Conservation (phyloP, 2,888 invertebrate species). For the Mesochorus sp. region DNA sequence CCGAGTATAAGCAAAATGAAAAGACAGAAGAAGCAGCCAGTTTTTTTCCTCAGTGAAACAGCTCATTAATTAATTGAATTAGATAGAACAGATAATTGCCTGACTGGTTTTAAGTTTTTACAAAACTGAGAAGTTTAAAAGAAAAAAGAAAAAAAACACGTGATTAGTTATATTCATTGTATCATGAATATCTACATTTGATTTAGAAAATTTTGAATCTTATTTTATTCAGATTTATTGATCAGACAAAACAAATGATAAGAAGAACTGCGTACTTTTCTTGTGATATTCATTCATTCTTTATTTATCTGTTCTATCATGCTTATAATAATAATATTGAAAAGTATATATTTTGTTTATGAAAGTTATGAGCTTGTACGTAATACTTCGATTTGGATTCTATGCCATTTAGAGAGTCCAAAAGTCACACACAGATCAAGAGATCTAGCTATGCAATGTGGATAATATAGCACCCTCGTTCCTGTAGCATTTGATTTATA, state of each 20-base stretch:
- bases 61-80: constrained; percentile 74
- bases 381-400: background rate
- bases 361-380: too few species aligned
- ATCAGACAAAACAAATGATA: background rate
- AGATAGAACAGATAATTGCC: constrained; percentile 57
- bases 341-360: too few species aligned
- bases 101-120: constrained; percentile 12
- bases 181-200: constrained; percentile 2
- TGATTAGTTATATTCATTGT: background rate
- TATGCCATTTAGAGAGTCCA: constrained; percentile 11
- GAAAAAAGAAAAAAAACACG: background rate
- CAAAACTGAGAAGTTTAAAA: constrained; percentile 5
- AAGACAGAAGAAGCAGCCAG: constrained; percentile 10
- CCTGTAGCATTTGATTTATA: constrained; percentile 66
- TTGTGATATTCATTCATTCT: background rate
- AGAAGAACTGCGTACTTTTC: too few species aligned
- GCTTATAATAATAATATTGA: too few species aligned
- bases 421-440: constrained; percentile 49
- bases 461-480: constrained; percentile 24
- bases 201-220: background rate
- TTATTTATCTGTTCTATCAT: too few species aligned
- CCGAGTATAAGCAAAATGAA: constrained; percentile 21
- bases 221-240: background rate
- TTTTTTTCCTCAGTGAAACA: constrained; percentile 47
- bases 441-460: constrained; percentile 24